A percentile compares a stretch with the other conserved stretches of the same genome.
Evolutionary conservation across 2,888 invertebrate species (phyloP).

Genomic region (Amphipyra berbera): DNA sequence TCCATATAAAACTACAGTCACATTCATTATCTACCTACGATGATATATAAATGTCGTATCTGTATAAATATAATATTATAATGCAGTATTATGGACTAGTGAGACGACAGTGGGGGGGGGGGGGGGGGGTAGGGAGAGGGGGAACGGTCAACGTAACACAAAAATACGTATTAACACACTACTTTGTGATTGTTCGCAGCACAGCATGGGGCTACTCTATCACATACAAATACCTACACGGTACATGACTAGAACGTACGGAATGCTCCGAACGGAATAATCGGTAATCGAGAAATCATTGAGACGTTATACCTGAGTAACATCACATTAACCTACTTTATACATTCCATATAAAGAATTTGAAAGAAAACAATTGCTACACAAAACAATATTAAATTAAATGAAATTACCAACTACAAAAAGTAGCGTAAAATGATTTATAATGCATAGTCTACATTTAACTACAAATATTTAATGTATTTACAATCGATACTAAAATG

Average conservation of each 20-base stretch:
- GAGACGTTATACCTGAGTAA: slow-evolving; percentile 49
- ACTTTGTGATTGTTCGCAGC: slow-evolving; percentile 76
- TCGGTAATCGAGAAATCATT: slow-evolving; percentile 60
- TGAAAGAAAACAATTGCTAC: slow-evolving; percentile 56
- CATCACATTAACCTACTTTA: slow-evolving; percentile 85
- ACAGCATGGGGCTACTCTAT: slow-evolving; percentile 78
- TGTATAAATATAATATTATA: slow-evolving; percentile 67
- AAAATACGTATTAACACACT: slow-evolving; percentile 70
- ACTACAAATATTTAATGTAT: slow-evolving; percentile 78
- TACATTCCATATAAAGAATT: slow-evolving; percentile 80
- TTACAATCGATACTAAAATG: slow-evolving; percentile 84
- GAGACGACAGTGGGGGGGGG: slow-evolving; percentile 50
- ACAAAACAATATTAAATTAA: slow-evolving; percentile 63
- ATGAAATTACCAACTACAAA: slow-evolving; percentile 68
- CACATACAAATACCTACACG: slow-evolving; percentile 77
- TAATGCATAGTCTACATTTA: slow-evolving; percentile 79
- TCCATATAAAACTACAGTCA: slow-evolving; percentile 82
- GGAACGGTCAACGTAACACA: slow-evolving; percentile 62
- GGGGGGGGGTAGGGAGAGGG: slow-evolving; percentile 6
- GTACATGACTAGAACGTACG: slow-evolving; percentile 82
- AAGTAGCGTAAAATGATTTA: slow-evolving; percentile 69
- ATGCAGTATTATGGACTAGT: slow-evolving; percentile 68
- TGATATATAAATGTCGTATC: slow-evolving; percentile 69
- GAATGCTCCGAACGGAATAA: slow-evolving; percentile 74
- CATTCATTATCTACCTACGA: slow-evolving; percentile 82